phyloP scores from a whole-genome alignment of 1,140 invertebrate genomes.

The Druon quercuslanigerum region DNA sequence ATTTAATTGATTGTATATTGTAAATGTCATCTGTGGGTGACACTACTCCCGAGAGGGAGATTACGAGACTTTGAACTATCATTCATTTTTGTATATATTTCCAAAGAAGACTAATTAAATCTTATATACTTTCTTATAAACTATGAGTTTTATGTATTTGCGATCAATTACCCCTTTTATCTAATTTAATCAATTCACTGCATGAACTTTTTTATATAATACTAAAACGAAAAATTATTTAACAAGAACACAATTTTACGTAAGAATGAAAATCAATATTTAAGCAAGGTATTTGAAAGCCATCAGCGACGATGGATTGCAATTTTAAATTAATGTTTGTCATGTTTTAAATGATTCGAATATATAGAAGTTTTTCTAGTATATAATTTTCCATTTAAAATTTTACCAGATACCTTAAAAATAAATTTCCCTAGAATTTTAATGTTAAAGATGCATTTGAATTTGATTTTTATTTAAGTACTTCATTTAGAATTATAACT shows the following conservation, averaged over 20 bases:
- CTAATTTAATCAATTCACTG: no score
- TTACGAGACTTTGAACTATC: slow-evolving; percentile 49
- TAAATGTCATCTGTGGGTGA: background rate
- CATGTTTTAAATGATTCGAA: no score
- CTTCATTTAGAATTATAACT: no score
- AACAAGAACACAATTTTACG: background rate
- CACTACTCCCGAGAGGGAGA: slow-evolving; percentile 12
- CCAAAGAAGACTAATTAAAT: slow-evolving; percentile 58
- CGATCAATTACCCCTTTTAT: background rate
- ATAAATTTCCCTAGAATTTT: no score
- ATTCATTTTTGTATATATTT: slow-evolving; percentile 59
- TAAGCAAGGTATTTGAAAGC: background rate
- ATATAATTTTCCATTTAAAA: no score
- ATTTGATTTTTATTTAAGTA: no score
- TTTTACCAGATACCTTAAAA: no score
- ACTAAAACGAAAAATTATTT: background rate
- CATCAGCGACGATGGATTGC: background rate
- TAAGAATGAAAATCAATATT: background rate
- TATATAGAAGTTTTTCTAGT: no score
- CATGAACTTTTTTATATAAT: background rate
- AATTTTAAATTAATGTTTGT: no score
- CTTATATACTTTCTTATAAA: slow-evolving; percentile 69
- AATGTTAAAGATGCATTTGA: no score
- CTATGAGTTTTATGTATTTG: slow-evolving; percentile 35
- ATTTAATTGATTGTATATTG: slow-evolving; percentile 16